A percentile compares a stretch with the other conserved stretches of the same genome.
Evolutionary conservation across 2,797 vertebrate species (phyloP).

Genomic region (Pachyuromys duprasi): DNA sequence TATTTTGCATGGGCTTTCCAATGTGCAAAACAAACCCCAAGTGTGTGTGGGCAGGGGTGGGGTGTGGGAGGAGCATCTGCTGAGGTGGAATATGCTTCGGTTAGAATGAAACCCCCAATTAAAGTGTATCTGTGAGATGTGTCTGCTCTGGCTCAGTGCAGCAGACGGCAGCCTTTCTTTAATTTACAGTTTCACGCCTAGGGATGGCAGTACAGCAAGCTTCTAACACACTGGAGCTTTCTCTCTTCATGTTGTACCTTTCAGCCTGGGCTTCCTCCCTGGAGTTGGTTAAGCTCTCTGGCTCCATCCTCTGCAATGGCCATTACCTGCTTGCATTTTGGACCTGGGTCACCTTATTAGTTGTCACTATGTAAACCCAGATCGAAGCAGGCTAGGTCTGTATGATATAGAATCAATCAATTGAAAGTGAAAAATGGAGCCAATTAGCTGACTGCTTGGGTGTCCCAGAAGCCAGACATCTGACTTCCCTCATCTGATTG

Average conservation of each 20-base stretch:
- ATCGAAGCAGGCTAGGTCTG: conserved; percentile 60
- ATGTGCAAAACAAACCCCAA: conserved; percentile 70
- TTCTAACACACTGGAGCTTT: conserved; percentile 58
- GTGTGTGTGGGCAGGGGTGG: conserved; percentile 35
- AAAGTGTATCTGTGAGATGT: conserved; percentile 68
- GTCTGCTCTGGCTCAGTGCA: conserved; percentile 72
- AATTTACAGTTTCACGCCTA: conserved; percentile 83
- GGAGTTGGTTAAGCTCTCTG: conserved; percentile 7
- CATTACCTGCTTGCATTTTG: conserved; percentile 2
- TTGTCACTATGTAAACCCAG: conserved; percentile 1
- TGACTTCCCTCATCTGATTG: conserved; percentile 9
- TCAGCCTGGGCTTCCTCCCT: conserved; percentile 63
- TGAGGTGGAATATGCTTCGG: conserved; percentile 77
- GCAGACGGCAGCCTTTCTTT: conserved; percentile 72
- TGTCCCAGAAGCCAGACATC: conserved; percentile 46
- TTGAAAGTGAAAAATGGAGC: conserved; percentile 74
- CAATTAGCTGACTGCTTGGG: conserved; percentile 66
- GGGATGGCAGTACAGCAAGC: conserved; percentile 82
- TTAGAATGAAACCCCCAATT: conserved; percentile 78
- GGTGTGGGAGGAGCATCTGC: conserved; percentile 57
- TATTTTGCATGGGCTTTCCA: conserved; percentile 79
- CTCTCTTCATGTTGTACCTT: conserved; percentile 65
- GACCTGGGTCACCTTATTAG: conserved; percentile 58
- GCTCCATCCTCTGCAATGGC: neutral
- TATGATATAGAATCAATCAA: conserved; percentile 67